A percentile compares a stretch with the other conserved stretches of the same genome.
phyloP scores from a whole-genome alignment of 2,113 vertebrate genomes.

The Pollachius pollachius region DNA sequence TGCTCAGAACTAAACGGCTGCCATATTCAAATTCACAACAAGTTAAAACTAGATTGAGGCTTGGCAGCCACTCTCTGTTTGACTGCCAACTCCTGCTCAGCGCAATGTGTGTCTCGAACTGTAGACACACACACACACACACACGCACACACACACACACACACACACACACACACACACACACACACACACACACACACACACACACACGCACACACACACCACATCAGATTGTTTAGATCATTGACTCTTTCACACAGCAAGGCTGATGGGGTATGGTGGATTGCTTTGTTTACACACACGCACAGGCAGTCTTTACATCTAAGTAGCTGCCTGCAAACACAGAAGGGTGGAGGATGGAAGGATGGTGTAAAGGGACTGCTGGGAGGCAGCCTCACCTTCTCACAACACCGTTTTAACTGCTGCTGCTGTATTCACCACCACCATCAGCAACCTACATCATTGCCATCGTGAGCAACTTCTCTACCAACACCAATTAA shows the following conservation, averaged over 20 bases:
- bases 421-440: too few species aligned
- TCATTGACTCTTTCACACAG: neutral
- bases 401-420: too few species aligned
- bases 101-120: conserved; percentile 43
- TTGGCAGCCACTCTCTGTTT: conserved; percentile 51
- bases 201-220: neutral
- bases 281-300: neutral
- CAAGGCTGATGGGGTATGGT: neutral
- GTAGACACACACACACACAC: conserved; percentile 8
- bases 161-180: too few species aligned
- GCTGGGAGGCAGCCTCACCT: conserved; percentile 33
- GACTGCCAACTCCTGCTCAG: conserved; percentile 63
- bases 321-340: conserved; percentile 32
- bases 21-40: conserved; percentile 57
- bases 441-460: too few species aligned
- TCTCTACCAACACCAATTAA: too few species aligned
- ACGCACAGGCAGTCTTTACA: conserved; percentile 14
- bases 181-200: neutral
- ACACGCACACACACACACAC: too few species aligned
- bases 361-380: conserved; percentile 11
- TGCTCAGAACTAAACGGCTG: conserved; percentile 54
- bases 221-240: too few species aligned
- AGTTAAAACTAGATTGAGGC: conserved; percentile 49
- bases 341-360: conserved; percentile 32
- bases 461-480: too few species aligned